Evolutionary conservation across 1,140 invertebrate genomes (phyloP), one percentile per base, ranked within the genome.

Genomic region (Plectrocnemia conspersa): DNA sequence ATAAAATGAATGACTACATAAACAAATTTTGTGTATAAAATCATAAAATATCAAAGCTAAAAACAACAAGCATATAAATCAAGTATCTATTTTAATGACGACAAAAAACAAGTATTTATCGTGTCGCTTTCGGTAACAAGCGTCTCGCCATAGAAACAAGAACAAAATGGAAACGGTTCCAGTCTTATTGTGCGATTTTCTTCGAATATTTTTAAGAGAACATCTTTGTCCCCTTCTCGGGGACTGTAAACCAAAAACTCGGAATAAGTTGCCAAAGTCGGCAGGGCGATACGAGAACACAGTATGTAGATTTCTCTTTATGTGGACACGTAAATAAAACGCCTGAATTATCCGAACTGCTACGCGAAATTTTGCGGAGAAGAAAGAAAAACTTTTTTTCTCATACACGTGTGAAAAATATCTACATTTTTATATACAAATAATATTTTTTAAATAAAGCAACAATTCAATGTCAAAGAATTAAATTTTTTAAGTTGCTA

Each of bases 261-360:
- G 32, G 45, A 47, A 33, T 18, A 35, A 21, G 45, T 47, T 47
- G 45, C 27, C 45, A 47, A 47, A 47, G 27, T 44, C 25, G 3
- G 6, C 10, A 24, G 11, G 45, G 16, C 45, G 32, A 50, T 50
- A 38, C 11, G 9, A n/a, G n/a, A n/a, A 50, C 33, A 27, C 15
- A 45, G 21, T 27, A 50, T 50, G 48, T 27, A 50, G 32, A 50
- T 50, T 50, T 38, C 24, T 23, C 16, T 40, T 38, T 38, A 50
- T 40, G 33, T 11, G 48, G 18, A 36, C 13, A 16, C 48, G 48
- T 50, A 50, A 50, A 50, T 50, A 50, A 50, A 50, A 50, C 48
- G 33, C 16, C 35, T 10, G 47, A 23, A 49, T 49, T 49, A 36
- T 38, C 25, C 33, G 21, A 33, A 22, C n/a, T 29, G 27, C 27